Evolutionary conservation across 1,140 invertebrate genomes (phyloP), one percentile per base, ranked within the genome.

Genomic region (Ceratina australensis): DNA sequence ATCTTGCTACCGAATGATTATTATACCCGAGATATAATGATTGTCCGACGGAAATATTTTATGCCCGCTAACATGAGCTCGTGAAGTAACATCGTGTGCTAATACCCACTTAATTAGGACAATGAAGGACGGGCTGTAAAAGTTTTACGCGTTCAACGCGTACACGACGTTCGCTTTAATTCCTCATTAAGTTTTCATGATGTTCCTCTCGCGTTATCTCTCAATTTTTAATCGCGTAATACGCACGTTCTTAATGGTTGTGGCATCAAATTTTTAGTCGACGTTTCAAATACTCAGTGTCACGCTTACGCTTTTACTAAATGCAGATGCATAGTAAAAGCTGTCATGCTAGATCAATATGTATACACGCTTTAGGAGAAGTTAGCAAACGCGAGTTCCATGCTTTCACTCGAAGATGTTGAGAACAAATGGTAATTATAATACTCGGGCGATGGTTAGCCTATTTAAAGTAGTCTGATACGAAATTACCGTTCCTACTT

Each of bases 101-200:
- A 61, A 72, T 52, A 33, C 50, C 28, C 69, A 50, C 57, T 52
- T 61, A 72, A 72, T 72, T 52, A 61, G 57, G 33, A 61, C 57
- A 49, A 26, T 20, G 57, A 61, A 61, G 20, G 69, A 57, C 8
- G 13, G 24, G 42, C 1, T 20, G 42, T 50, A 72, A 68, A 68
- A 57, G 66, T 42, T 68, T 68, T n/a, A 52, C n/a, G 20, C 28
- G 16, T 26, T 33, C 22, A 56, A 56, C 22, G 52, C 28, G 26
- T 20, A 15, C 56, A 18, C 12, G 26, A 20, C 24, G n/a, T 7
- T 18, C 10, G 22, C 16, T 56, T 33, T 26, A 56, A 56, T 68
- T 68, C 8, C 5, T 42, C 5, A 42, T 42, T 42, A 42, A 10
- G 33, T 42, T 42, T 42, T 42, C 33, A 42, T 42, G 5, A 42